phyloP scores from a whole-genome alignment of 2,888 invertebrate species.

The Eledona agricola region DNA sequence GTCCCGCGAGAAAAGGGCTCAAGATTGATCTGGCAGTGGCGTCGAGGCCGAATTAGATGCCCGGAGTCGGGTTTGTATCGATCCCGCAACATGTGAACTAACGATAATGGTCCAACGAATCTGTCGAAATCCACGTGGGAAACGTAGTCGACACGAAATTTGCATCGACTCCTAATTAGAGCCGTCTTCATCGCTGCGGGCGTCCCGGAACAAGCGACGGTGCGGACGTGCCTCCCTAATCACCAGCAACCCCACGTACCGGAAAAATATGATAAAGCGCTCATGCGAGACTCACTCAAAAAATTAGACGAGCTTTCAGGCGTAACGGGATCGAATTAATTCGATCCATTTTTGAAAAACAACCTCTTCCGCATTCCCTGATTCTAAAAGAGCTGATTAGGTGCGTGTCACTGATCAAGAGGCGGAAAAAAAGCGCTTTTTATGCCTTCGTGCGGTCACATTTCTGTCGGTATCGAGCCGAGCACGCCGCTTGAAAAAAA shows the following conservation, averaged over 20 bases:
- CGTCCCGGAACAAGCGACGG: no score
- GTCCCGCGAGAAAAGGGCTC: constrained; percentile 29
- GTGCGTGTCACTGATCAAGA: constrained; percentile 20
- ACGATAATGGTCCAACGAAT: constrained; percentile 25
- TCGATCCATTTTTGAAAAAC: constrained; percentile 21
- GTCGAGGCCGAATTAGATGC: constrained; percentile 20
- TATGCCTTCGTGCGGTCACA: constrained; percentile 16
- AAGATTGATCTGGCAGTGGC: constrained; percentile 29
- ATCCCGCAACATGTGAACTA: constrained; percentile 21
- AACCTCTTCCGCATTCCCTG: not conserved
- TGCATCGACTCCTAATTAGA: constrained; percentile 21
- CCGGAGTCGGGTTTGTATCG: constrained; percentile 12
- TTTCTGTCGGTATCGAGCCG: constrained; percentile 9
- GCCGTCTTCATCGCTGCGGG: constrained; percentile 26
- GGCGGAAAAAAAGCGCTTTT: constrained; percentile 6
- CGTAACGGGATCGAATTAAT: constrained; percentile 20
- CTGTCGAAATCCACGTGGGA: constrained; percentile 29
- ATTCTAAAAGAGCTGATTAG: constrained; percentile 15
- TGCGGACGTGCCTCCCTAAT: no score
- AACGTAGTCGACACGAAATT: constrained; percentile 24
- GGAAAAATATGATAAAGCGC: constrained; percentile 9
- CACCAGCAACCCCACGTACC: no score
- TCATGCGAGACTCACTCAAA: constrained; percentile 18
- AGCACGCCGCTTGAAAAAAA: constrained; percentile 12
- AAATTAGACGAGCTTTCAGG: constrained; percentile 15